Evolutionary conservation across 2,113 vertebrate genomes (phyloP).

Genomic region (Promerops cafer): DNA sequence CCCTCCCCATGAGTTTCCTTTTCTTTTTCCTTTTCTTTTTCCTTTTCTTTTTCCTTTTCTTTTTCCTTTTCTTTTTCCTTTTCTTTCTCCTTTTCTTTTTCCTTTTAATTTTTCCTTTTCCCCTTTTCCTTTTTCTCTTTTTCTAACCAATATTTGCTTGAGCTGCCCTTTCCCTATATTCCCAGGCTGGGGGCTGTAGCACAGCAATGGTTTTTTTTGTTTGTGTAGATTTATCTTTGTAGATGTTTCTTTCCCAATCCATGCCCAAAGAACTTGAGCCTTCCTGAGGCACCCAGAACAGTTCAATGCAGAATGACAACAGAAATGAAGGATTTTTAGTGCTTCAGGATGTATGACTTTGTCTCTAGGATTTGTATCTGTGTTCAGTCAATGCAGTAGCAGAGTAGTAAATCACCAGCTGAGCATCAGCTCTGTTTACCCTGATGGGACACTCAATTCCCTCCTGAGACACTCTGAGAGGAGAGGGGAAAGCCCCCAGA

Average conservation of each 20-base stretch:
- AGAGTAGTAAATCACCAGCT: background rate
- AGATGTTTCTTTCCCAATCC: background rate
- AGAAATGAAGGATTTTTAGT: background rate
- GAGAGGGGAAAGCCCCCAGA: background rate
- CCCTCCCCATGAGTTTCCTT: background rate
- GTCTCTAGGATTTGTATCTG: background rate
- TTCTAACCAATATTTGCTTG: background rate
- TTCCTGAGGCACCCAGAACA: background rate
- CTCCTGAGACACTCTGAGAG: background rate
- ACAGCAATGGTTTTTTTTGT: background rate
- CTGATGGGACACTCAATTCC: background rate
- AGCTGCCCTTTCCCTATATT: background rate
- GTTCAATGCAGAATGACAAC: background rate
- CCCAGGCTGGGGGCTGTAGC: background rate
- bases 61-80: background rate
- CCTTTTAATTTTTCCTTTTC: background rate
- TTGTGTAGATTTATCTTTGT: background rate
- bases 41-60: background rate
- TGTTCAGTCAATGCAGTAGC: background rate
- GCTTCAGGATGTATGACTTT: background rate
- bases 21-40: background rate
- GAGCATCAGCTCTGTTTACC: background rate
- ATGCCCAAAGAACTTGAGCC: background rate
- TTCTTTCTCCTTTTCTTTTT: background rate
- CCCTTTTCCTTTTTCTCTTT: background rate